Conservation (phyloP, 2,113 vertebrate species). For the Lonchura striata region DNA sequence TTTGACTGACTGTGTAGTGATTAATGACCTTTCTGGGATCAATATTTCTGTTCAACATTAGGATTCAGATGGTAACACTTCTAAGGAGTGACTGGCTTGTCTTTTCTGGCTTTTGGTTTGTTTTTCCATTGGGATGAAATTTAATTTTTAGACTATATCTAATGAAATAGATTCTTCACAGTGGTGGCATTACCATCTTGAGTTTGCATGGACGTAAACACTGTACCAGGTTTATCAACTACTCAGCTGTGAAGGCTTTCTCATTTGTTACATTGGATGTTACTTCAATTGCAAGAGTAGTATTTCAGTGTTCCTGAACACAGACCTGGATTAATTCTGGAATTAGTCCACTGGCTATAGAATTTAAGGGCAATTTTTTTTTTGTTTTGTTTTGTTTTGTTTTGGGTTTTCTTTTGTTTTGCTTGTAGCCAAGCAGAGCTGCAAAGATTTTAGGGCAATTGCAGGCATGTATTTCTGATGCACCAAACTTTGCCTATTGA, state of each 20-base stretch:
- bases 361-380: background rate
- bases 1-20: conserved; percentile 13
- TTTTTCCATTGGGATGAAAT: background rate
- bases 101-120: background rate
- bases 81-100: background rate
- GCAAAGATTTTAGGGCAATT: background rate
- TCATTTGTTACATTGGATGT: background rate
- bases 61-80: background rate
- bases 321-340: conserved; percentile 28
- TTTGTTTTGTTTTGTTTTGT: fast-evolving
- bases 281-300: background rate
- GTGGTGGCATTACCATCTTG: background rate
- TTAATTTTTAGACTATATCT: background rate
- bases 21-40: conserved; percentile 33
- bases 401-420: no score
- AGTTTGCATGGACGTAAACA: background rate
- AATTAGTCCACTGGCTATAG: background rate
- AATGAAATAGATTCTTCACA: background rate
- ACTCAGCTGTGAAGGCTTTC: background rate
- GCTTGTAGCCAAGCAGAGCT: background rate
- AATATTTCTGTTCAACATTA: background rate
- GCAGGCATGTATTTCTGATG: background rate
- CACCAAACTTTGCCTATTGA: background rate
- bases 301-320: background rate
- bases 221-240: background rate